Base-by-base conservation (phyloP, 2,797 vertebrate species). In the Perodicticus potto region DNA sequence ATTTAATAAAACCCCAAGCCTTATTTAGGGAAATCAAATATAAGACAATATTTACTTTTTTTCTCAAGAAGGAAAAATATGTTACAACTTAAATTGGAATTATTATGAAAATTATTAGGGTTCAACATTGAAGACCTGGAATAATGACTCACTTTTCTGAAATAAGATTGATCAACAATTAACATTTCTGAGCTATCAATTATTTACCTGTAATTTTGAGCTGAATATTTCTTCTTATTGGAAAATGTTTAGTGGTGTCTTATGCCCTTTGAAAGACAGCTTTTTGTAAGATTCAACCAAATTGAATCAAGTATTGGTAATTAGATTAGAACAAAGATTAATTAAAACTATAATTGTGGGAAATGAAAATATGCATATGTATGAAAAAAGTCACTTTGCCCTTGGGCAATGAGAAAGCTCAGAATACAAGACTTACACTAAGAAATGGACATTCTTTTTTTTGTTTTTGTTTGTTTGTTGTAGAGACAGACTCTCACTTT, bases 211-310 rank as follows among this genome's bases (percentile, higher is more conserved):
- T 70, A 83, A 88, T 65, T 72, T 23, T 81, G 20, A 96, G 29
- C 19, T 89, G 55, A 76, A 73, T 89, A 59, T 55, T 61, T 53
- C 20, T 65, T 94, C 25, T 9, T 34, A 49, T 86, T 34, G 37
- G 16, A 83, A 65, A 14, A n/a, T 14, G n/a, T 86, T 86, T 89
- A 92, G 40, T 49, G 43, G 3, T 61, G 6, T 37, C 27, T 59
- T 94, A 17, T 81, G 17, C 3, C 23, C 45, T 53, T 49, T 81
- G 45, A 82, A 94, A 55, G 14, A 55, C 55, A 93, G 17, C 23
- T 2, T 82, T 95, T 89, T 81, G 34, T 34, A 90, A 92, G 95
- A 88, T 88, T 90, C 23, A 83, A 49, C 22, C 93, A 89, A 81
- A 45, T 37, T 90, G 32, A 67, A 29, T 89, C 43, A 96, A 80